Evolutionary conservation across 2,113 vertebrate genomes (phyloP).

Genomic region (Danionella cerebrum): DNA sequence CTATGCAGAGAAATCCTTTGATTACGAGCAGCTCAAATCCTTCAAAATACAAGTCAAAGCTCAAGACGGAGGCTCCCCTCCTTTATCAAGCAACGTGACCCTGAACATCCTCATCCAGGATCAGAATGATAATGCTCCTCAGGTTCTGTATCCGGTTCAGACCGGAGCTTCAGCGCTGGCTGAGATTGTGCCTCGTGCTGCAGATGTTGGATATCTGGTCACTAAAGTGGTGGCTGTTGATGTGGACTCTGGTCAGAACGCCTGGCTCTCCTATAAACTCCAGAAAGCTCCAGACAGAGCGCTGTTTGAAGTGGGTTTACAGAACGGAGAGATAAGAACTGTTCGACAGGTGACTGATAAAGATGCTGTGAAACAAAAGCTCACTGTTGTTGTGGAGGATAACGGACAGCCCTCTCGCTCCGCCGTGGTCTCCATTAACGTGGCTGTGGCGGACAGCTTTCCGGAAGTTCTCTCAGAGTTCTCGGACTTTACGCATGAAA

Average conservation of each 20-base stretch:
- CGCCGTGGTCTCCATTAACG: constrained; percentile 59
- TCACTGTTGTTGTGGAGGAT: constrained; percentile 65
- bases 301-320: constrained; percentile 64
- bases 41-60: constrained; percentile 55
- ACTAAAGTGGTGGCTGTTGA: constrained; percentile 65
- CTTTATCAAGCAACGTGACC: constrained; percentile 58
- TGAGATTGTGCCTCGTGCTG: constrained; percentile 65
- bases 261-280: constrained; percentile 69
- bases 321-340: constrained; percentile 68
- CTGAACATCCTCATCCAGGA: constrained; percentile 63
- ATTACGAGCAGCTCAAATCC: constrained; percentile 64
- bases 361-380: constrained; percentile 62
- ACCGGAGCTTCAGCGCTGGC: constrained; percentile 51
- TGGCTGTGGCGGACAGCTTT: constrained; percentile 65
- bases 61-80: constrained; percentile 63
- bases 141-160: constrained; percentile 64
- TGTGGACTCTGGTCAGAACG: constrained; percentile 68
- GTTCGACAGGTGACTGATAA: constrained; percentile 60
- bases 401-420: constrained; percentile 63
- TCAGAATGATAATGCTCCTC: constrained; percentile 70
- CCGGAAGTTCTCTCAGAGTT: constrained; percentile 62
- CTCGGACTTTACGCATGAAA: constrained; percentile 46
- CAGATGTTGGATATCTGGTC: constrained; percentile 66
- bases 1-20: constrained; percentile 54
- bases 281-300: constrained; percentile 65